Percentiles rank a stretch among this genome's conserved stretches.
These are phyloP conservation scores for Bombus cullumanus DNA, from an alignment of 1,140 invertebrate species.

Conservation along the genomic window DNA sequence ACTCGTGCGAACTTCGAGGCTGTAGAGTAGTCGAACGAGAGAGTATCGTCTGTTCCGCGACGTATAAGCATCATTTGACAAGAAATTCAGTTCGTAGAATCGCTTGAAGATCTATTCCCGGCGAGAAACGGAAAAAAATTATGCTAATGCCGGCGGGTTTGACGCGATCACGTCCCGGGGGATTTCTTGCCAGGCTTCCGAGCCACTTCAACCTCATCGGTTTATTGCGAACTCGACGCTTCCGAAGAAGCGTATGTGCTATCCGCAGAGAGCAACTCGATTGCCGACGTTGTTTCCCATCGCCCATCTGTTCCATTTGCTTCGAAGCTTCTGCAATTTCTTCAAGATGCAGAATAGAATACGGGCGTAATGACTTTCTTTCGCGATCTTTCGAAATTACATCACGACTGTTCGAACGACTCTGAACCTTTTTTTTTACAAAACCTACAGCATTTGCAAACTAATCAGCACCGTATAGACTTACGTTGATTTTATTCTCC, in stretches of 20 bases:
- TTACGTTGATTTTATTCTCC: not conserved
- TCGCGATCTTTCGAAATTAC: not conserved
- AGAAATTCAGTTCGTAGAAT: constrained; percentile 31
- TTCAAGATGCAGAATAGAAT: constrained; percentile 1
- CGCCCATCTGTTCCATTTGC: constrained; percentile 42
- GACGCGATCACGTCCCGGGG: constrained; percentile 23
- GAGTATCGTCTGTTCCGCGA: not conserved
- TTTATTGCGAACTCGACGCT: constrained; percentile 19
- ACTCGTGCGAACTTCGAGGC: not conserved
- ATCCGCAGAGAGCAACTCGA: not conserved
- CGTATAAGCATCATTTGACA: constrained; percentile 10
- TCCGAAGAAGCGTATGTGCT: not conserved
- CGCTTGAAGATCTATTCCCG: not conserved
- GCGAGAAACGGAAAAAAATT: constrained; percentile 22
- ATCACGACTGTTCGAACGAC: not conserved
- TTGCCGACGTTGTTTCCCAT: constrained; percentile 35
- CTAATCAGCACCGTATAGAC: not conserved
- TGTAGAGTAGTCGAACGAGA: not conserved
- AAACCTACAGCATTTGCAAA: not conserved
- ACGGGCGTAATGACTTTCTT: constrained; percentile 36
- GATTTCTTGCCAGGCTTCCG: constrained; percentile 9
- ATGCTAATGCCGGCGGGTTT: constrained; percentile 26
- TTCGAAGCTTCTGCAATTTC: constrained; percentile 16
- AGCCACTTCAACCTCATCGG: not conserved
- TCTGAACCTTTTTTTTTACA: not conserved